Evolutionary conservation across 2,888 invertebrate genomes (phyloP).

Genomic region (Amphipoea oculea): DNA sequence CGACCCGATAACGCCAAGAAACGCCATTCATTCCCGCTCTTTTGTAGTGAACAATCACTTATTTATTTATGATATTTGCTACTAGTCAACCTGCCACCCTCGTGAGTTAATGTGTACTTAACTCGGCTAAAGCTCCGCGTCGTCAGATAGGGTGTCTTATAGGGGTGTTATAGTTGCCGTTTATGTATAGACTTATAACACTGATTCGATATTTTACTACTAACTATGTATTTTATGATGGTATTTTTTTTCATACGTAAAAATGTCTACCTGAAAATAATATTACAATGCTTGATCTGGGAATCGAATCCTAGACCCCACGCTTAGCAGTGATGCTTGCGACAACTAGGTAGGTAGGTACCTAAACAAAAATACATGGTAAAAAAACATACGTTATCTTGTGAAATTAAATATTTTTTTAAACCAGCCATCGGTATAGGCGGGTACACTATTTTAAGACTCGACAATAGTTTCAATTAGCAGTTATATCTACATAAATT

Average conservation of each 20-base stretch:
- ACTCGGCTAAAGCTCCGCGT: constrained; percentile 72
- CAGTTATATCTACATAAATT: not conserved
- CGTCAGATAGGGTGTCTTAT: constrained; percentile 65
- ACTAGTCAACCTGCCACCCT: constrained; percentile 88
- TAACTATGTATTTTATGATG: not conserved
- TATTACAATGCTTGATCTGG: not conserved
- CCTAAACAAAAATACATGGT: not conserved
- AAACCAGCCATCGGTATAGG: not conserved
- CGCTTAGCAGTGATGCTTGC: not conserved
- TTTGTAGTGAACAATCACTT: constrained; percentile 89
- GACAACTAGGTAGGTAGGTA: not conserved
- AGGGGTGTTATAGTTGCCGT: constrained; percentile 60
- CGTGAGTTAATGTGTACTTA: constrained; percentile 80
- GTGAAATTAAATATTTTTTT: not conserved
- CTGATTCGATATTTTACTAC: constrained; percentile 3
- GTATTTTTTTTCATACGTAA: not conserved
- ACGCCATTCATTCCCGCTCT: constrained; percentile 89
- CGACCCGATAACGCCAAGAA: constrained; percentile 88
- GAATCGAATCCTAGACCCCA: not conserved
- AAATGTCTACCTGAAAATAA: not conserved
- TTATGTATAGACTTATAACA: constrained; percentile 33
- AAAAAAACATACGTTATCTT: not conserved
- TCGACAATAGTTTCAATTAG: not conserved
- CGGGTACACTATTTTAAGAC: not conserved
- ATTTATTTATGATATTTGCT: constrained; percentile 90